Base-by-base conservation (phyloP, 2,888 invertebrate genomes). In the Theristus sp. region DNA sequence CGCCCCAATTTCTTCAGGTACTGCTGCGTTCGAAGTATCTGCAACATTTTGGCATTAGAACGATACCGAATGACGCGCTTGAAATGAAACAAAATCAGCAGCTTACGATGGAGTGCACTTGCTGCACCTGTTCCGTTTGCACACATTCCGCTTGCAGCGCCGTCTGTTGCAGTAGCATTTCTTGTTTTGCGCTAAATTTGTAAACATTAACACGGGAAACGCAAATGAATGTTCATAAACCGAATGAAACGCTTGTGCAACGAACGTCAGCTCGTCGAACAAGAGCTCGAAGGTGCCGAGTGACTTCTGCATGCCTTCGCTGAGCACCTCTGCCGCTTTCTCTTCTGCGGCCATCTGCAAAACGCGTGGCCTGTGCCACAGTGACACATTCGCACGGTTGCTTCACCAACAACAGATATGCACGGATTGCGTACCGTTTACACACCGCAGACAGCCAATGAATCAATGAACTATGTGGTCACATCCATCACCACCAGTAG, bases 1-100 rank as follows among this genome's bases (percentile, higher is more conserved):
- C 3, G 56, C 31, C 2, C 1, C 28, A 60, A 10, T 29, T 31
- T 52, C 46, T 56, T 56, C 31, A 57, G 38, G 56, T 60, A 60
- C n/a, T 56, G 38, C 17, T 60, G 60, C 28, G 60, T 60, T 20
- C 31, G 3, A 20, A 60, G 6, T 56, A 60, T 60, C 56, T 56
- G 56, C 26, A 55, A 55, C 6, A 24, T 13, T 38, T 38, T 13
- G 17, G 17, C 10, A 6, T 6, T 6, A 17, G 6, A 38, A 38
- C 38, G 17, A 17, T 38, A n/a, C n/a, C n/a, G n/a, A n/a, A n/a
- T n/a, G n/a, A n/a, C n/a, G n/a, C n/a, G 38, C 6, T 10, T 3
- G 22, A 52, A 52, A 10, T 52, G 25, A 52, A 52, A 52, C 52
- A 52, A 6, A 3, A 52, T n/a, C n/a, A 25, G 10, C 38, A 38